Evolutionary conservation across 2,113 vertebrate genomes (phyloP), one percentile per base, ranked within the genome.

Genomic region (Gadus macrocephalus): DNA sequence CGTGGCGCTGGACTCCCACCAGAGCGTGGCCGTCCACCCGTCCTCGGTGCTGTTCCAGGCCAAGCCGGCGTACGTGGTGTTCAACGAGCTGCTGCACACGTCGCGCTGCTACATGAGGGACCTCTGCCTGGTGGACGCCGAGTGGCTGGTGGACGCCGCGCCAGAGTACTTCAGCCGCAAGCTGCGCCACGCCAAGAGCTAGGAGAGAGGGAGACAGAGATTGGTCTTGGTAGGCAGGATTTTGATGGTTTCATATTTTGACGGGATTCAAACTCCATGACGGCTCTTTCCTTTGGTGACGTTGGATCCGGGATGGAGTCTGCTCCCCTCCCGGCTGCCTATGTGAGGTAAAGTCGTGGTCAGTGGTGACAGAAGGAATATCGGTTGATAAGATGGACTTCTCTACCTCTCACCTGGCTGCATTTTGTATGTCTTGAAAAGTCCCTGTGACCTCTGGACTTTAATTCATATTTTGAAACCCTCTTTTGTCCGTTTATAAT

Each of bases 71-170:
- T 98, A 94, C 0, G 91, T 99, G 14, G 83, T 95, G 0, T 98
- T 93, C 91, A 97, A 93, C 0, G 94, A 92, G 84, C 92, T 98
- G 75, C 92, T 98, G 11, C 91, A 93, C 88, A 99, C 97, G 67
- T 96, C 88, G 56, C 93, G 90, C 80, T 94, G 96, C 92, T 99
- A 98, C 91, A 97, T 98, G 95, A 91, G 95, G 6, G 96, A 95
- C 81, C 91, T 98, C 62, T 97, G 96, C 1, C 77, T 96, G 63
- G 95, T 98, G 38, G 96, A 98, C 0, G 80, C 94, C 0, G 92
- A 95, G 62, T 99, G 96, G 97, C 93, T 98, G 11, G 91, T 93
- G 0, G 95, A 98, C 0, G 94, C 95, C 0, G 96, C 96, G 0
- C 96, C 97, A 0, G 93, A 97, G 0, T 95, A 94, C 76, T 98